A percentile compares a stretch with the other conserved stretches of the same genome.
Conservation (phyloP, 1,140 invertebrate species). For the Whitmania pigra region DNA sequence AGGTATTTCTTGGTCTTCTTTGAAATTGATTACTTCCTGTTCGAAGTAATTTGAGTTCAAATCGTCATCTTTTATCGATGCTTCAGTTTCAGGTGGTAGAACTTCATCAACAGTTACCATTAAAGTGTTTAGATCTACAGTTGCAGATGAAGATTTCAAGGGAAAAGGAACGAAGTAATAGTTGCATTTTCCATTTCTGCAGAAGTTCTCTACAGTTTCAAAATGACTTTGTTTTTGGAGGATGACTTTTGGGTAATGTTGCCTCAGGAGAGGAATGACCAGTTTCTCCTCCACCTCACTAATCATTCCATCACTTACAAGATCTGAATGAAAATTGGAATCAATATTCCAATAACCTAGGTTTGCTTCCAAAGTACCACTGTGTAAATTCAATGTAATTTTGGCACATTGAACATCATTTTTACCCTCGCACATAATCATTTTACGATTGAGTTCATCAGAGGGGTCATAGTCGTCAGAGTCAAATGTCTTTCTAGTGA, state of each 20-base stretch:
- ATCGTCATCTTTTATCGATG: neutral
- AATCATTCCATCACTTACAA: neutral
- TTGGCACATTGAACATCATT: neutral
- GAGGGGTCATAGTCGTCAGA: neutral
- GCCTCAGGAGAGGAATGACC: neutral
- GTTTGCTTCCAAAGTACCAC: neutral
- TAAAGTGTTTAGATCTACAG: neutral
- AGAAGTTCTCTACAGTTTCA: neutral
- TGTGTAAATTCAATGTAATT: neutral
- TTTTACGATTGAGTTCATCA: neutral
- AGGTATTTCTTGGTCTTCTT: too few relatives aligned
- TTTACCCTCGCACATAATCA: neutral
- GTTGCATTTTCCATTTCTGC: neutral
- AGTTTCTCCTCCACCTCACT: neutral
- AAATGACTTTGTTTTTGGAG: neutral
- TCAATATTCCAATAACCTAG: slow-evolving; percentile 1
- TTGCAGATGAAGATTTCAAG: neutral
- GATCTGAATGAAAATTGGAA: neutral
- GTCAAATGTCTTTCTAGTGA: neutral
- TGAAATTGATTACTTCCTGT: neutral
- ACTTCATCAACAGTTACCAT: neutral
- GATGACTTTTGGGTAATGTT: neutral
- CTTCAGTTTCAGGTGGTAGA: neutral
- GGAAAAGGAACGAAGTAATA: neutral
- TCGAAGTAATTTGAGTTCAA: neutral